Percentiles rank a stretch among this genome's conserved stretches.
Conservation (phyloP, 2,797 vertebrate species). For the Natrix natrix region DNA sequence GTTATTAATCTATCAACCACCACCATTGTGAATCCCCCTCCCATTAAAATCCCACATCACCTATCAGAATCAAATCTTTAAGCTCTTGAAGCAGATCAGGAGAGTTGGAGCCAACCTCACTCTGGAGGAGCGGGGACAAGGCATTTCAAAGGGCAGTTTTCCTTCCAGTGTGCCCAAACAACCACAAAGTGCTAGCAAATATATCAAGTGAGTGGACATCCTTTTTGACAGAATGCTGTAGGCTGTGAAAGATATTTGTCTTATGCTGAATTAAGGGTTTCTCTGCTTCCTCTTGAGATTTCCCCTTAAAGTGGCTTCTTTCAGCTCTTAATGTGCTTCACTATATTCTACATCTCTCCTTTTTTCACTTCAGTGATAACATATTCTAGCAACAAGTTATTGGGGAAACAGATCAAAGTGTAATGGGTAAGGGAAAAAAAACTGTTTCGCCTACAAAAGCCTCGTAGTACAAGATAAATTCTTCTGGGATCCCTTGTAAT, state of each 20-base stretch:
- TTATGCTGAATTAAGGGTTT: background rate
- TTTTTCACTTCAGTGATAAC: background rate
- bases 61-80: background rate
- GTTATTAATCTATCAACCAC: background rate
- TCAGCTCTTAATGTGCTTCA: background rate
- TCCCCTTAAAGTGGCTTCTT: background rate
- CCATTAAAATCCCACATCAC: background rate
- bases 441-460: background rate
- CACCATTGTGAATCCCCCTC: background rate
- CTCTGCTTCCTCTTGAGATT: background rate
- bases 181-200: conserved; percentile 9
- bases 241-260: conserved; percentile 17
- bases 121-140: background rate
- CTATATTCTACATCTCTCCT: conserved; percentile 10
- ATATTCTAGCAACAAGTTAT: background rate
- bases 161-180: background rate
- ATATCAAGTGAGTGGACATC: background rate
- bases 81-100: background rate
- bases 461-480: conserved; percentile 2
- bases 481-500: background rate
- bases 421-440: background rate
- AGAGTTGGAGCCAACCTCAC: background rate
- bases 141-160: background rate
- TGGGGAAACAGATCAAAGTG: conserved; percentile 1
- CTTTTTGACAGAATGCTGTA: conserved; percentile 19